Evolutionary conservation across 2,888 invertebrate genomes (phyloP).

Genomic region (Acleris holmiana): DNA sequence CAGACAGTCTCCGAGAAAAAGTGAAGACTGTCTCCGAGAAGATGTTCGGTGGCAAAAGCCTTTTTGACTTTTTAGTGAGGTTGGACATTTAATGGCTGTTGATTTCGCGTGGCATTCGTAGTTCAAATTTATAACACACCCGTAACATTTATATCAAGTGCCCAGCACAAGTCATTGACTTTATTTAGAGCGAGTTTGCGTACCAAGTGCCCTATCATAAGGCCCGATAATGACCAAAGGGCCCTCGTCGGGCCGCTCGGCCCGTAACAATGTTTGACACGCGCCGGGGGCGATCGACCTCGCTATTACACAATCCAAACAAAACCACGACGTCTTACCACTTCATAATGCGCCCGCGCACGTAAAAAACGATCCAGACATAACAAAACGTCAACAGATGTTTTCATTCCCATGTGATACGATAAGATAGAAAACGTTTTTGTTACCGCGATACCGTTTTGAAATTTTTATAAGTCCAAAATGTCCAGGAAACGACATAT

Average conservation of each 20-base stretch:
- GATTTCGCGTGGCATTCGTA: too few species aligned
- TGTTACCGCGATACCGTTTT: constrained; percentile 72
- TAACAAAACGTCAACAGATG: constrained; percentile 76
- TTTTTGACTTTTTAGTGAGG: too few species aligned
- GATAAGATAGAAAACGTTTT: constrained; percentile 63
- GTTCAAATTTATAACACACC: too few species aligned
- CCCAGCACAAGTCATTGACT: constrained; percentile 29
- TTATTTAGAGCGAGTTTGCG: constrained; percentile 29
- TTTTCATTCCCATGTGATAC: constrained; percentile 78
- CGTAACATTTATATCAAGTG: background rate
- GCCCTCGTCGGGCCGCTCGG: constrained; percentile 51
- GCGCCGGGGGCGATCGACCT: constrained; percentile 63
- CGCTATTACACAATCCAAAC: constrained; percentile 65
- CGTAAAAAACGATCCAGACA: constrained; percentile 59
- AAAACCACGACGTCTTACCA: constrained; percentile 57
- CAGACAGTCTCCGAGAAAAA: too few species aligned
- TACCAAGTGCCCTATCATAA: constrained; percentile 51
- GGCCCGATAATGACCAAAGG: constrained; percentile 56
- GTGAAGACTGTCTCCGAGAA: too few species aligned
- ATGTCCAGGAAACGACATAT: constrained; percentile 71
- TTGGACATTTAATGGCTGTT: too few species aligned
- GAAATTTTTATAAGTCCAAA: constrained; percentile 74
- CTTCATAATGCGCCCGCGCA: constrained; percentile 64
- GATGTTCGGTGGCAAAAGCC: too few species aligned
- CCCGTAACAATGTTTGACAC: constrained; percentile 61